Conservation (phyloP, 2,888 invertebrate species). For the Prosapia bicincta region DNA sequence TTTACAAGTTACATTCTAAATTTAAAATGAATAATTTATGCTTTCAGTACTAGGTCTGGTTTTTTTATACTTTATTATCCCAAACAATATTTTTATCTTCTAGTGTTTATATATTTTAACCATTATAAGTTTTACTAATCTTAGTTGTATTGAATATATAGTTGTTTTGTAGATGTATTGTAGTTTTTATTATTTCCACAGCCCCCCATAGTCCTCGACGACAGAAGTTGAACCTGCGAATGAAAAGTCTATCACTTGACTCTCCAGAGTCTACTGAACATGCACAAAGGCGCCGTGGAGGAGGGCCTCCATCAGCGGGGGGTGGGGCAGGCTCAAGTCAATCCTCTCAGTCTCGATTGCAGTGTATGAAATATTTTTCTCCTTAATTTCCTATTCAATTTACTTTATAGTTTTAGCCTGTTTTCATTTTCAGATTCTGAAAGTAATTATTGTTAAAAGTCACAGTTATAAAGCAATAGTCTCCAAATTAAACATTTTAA, state of each 20-base stretch:
- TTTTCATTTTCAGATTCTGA: background rate
- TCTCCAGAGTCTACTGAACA: constrained; percentile 91
- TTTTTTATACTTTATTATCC: too few relatives aligned
- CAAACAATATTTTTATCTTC: too few relatives aligned
- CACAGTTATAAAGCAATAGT: too few relatives aligned
- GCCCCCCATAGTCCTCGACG: constrained; percentile 95
- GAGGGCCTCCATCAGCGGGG: constrained; percentile 45
- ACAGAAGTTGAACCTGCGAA: constrained; percentile 93
- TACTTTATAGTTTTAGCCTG: background rate
- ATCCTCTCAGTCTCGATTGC: constrained; percentile 57
- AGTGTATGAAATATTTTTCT: constrained; percentile 48
- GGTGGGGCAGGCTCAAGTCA: constrained; percentile 50
- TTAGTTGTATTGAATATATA: background rate
- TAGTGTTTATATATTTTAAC: too few relatives aligned
- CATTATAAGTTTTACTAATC: too few relatives aligned
- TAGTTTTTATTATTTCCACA: constrained; percentile 46
- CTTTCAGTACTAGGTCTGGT: too few relatives aligned
- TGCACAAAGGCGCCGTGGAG: constrained; percentile 63
- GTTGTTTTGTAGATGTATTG: constrained; percentile 4
- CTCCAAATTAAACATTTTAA: too few relatives aligned
- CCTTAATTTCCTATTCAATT: background rate
- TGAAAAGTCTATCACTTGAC: constrained; percentile 97
- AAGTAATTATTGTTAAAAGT: too few relatives aligned
- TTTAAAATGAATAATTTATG: too few relatives aligned
- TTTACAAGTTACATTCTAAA: too few relatives aligned